A percentile compares a stretch with the other conserved stretches of the same genome.
Conservation (phyloP, 2,113 vertebrate species). For the Paramormyrops kingsleyae region DNA sequence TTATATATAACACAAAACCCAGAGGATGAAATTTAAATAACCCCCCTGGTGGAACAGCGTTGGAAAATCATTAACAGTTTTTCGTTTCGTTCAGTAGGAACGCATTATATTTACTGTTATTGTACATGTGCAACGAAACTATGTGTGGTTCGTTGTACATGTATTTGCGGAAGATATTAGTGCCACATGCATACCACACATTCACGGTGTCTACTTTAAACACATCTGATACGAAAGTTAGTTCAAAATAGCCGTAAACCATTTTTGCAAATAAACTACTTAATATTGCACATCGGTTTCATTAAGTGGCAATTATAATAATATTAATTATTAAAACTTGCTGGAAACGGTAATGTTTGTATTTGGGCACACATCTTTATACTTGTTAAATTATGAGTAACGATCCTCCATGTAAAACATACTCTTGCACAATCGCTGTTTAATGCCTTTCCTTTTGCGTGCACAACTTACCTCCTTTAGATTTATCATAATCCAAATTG, state of each 20-base stretch:
- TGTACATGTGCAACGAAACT: background rate
- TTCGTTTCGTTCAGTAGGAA: background rate
- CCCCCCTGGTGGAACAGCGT: background rate
- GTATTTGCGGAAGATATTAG: background rate
- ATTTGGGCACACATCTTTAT: background rate
- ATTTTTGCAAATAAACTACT: background rate
- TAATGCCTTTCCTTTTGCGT: conserved; percentile 1
- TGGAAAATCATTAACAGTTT: background rate
- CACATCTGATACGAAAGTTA: background rate
- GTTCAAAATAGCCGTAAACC: background rate
- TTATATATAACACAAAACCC: background rate
- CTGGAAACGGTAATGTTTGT: background rate
- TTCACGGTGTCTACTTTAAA: background rate
- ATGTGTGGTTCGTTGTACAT: background rate
- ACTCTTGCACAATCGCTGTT: conserved; percentile 29
- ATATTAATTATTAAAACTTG: background rate
- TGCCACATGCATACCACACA: background rate
- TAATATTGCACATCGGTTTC: background rate
- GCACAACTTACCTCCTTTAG: conserved; percentile 51
- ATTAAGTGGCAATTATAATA: background rate
- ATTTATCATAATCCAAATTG: conserved; percentile 43
- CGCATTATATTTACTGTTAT: background rate
- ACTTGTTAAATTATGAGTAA: background rate
- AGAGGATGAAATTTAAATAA: background rate
- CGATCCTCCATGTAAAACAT: background rate